Percentiles rank a stretch among this genome's conserved stretches.
phyloP scores from a whole-genome alignment of 2,888 invertebrate genomes.

The Odontocerum albicorne region DNA sequence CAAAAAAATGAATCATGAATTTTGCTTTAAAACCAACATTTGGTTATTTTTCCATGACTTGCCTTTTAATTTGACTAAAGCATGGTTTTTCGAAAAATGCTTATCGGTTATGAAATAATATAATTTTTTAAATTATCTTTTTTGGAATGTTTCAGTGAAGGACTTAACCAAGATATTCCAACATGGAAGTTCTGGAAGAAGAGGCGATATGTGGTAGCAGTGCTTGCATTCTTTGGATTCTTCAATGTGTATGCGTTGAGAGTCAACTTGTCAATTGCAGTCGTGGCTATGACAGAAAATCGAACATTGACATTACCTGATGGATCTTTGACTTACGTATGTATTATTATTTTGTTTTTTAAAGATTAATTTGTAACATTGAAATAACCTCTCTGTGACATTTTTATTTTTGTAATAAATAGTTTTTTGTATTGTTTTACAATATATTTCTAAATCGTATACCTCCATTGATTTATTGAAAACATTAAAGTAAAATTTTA shows the following conservation, averaged over 20 bases:
- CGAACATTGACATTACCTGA: conserved; percentile 61
- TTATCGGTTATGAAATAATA: no score
- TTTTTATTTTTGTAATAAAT: no score
- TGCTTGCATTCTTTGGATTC: conserved; percentile 81
- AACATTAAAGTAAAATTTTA: no score
- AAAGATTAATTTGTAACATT: background rate
- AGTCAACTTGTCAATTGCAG: conserved; percentile 89
- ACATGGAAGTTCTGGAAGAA: conserved; percentile 75
- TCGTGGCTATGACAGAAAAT: conserved; percentile 89
- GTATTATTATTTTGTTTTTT: background rate
- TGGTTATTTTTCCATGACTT: no score
- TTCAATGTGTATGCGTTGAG: conserved; percentile 82
- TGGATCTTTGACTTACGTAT: conserved; percentile 46
- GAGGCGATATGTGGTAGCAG: conserved; percentile 72
- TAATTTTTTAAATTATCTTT: no score
- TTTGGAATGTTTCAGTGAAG: conserved; percentile 42
- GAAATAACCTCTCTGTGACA: background rate
- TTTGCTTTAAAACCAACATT: no score
- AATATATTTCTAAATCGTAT: no score
- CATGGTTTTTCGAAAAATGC: no score
- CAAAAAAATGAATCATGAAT: no score
- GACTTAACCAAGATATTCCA: conserved; percentile 40
- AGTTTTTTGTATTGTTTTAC: no score
- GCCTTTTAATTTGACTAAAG: no score
- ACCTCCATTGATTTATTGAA: no score